Percentiles rank a stretch among this genome's conserved stretches.
phyloP scores from a whole-genome alignment of 2,113 vertebrate species.

The Ondatra zibethicus region DNA sequence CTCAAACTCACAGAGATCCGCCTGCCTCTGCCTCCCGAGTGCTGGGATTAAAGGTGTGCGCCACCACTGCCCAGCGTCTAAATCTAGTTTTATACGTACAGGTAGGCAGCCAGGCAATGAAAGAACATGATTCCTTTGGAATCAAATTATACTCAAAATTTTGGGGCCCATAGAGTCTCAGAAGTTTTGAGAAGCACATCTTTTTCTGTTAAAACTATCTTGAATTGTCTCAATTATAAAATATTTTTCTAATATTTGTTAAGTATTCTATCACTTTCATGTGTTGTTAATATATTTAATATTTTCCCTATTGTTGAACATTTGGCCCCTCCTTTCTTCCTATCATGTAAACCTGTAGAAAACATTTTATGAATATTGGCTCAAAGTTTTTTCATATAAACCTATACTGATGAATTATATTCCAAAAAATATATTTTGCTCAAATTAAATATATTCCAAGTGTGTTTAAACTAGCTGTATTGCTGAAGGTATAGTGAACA shows the following conservation, averaged over 20 bases:
- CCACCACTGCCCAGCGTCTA: too few relatives aligned
- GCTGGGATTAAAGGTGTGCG: too few relatives aligned
- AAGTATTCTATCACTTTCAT: neutral
- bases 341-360: neutral
- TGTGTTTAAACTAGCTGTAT: neutral
- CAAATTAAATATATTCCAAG: neutral
- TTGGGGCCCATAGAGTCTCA: too few relatives aligned
- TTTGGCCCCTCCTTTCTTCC: neutral
- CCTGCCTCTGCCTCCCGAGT: too few relatives aligned
- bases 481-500: neutral
- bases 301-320: neutral
- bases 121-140: neutral
- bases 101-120: neutral
- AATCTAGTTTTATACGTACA: neutral
- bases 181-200: neutral
- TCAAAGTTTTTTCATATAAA: neutral
- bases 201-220: neutral
- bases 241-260: neutral
- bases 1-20: too few relatives aligned
- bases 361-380: neutral
- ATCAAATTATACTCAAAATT: neutral
- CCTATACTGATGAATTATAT: neutral
- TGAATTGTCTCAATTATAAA: neutral
- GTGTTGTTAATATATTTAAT: neutral
- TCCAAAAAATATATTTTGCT: neutral